phyloP scores from a whole-genome alignment of 2,113 vertebrate species.

The Zapornia atra region DNA sequence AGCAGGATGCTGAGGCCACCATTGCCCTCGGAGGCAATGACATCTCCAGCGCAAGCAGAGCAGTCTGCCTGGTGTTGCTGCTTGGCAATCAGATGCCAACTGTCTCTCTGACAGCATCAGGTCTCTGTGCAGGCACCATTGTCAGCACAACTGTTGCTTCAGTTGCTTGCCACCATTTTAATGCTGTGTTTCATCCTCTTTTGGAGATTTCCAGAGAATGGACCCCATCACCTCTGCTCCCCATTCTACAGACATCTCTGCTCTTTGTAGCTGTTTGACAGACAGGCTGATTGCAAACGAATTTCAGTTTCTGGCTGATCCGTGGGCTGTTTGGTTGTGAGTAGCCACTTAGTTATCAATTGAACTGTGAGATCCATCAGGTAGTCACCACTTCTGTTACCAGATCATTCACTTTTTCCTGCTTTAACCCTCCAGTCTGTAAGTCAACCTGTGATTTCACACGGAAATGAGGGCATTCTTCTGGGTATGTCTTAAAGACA shows the following conservation, averaged over 20 bases:
- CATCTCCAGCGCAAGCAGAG: rapidly evolving
- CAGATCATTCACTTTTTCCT: neutral
- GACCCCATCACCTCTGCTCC: neutral
- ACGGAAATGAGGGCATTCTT: neutral
- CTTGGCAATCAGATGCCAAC: neutral
- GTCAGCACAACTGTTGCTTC: neutral
- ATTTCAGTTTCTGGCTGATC: neutral
- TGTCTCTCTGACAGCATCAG: neutral
- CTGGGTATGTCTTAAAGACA: neutral
- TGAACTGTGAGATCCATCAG: neutral
- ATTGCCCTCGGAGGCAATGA: rapidly evolving
- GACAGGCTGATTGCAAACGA: rapidly evolving
- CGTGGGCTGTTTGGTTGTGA: neutral
- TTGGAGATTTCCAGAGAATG: neutral
- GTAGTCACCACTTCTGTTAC: neutral
- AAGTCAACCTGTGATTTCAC: neutral
- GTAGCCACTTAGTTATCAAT: neutral
- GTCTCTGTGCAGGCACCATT: rapidly evolving
- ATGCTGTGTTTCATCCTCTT: neutral
- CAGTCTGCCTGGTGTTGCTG: neutral
- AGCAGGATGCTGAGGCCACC: no score
- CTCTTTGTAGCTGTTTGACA: neutral
- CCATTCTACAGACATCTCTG: neutral
- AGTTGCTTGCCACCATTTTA: neutral
- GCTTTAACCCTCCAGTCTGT: neutral